Percentiles rank a stretch among this genome's conserved stretches.
These are phyloP conservation scores for Sialia sialis DNA, from an alignment of 2,113 vertebrate genomes.

Conservation along the genomic window DNA sequence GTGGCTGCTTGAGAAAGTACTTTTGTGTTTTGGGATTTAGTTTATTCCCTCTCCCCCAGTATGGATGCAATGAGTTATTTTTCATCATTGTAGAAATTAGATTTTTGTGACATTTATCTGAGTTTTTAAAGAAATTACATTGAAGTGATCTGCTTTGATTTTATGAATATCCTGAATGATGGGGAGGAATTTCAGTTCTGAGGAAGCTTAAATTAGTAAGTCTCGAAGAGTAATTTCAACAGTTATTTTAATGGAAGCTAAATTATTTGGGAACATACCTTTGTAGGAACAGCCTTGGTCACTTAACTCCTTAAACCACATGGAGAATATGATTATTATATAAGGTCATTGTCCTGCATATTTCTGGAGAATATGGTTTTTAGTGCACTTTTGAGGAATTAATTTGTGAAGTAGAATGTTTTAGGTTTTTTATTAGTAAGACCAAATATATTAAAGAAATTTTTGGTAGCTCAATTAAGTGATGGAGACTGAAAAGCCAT, in stretches of 20 bases:
- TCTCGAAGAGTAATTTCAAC: not conserved
- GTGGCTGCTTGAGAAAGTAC: not conserved
- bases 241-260: not conserved
- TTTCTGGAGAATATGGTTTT: not conserved
- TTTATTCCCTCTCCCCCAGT: not conserved
- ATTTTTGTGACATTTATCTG: not conserved
- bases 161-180: not conserved
- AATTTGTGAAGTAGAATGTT: not conserved
- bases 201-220: not conserved
- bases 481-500: not conserved
- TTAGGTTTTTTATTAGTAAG: not conserved
- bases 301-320: not conserved
- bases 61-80: not conserved
- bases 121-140: not conserved
- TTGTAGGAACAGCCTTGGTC: not conserved
- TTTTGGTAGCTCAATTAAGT: not conserved
- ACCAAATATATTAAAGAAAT: not conserved
- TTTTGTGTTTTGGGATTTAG: not conserved
- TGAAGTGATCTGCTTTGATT: not conserved
- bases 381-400: not conserved
- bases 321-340: not conserved
- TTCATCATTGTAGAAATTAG: not conserved
- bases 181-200: not conserved
- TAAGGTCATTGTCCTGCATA: not conserved
- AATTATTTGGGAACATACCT: not conserved